A percentile compares a stretch with the other conserved stretches of the same genome.
Evolutionary conservation across 2,888 invertebrate genomes (phyloP).

Genomic region (Agonum fuliginosum): DNA sequence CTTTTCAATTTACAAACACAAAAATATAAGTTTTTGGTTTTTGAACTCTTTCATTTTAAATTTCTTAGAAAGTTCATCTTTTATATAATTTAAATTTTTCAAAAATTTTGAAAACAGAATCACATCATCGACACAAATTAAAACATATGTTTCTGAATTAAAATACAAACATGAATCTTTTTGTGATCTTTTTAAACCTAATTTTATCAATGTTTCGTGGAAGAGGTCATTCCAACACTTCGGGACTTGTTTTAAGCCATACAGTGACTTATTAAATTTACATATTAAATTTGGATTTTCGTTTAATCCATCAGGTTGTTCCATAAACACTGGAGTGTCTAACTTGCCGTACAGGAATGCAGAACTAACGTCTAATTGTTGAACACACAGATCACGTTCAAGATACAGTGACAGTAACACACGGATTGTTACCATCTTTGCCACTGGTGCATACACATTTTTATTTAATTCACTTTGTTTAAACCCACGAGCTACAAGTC

Average conservation of each 20-base stretch:
- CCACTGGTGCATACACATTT: constrained; percentile 63
- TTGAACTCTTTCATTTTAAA: background rate
- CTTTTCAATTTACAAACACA: no score
- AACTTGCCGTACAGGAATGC: constrained; percentile 59
- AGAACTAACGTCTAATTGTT: no score
- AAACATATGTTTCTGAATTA: no score
- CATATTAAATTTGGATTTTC: constrained; percentile 43
- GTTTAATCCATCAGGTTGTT: no score
- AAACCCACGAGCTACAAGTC: no score
- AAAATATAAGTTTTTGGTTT: background rate
- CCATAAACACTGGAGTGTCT: background rate
- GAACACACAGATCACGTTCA: constrained; percentile 60
- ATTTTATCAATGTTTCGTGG: constrained; percentile 50
- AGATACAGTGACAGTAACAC: constrained; percentile 61
- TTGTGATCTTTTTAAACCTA: constrained; percentile 61
- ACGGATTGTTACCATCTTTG: constrained; percentile 63
- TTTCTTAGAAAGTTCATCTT: background rate
- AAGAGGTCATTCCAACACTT: constrained; percentile 62
- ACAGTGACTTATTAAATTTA: constrained; percentile 61
- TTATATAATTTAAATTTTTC: background rate
- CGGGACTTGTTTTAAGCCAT: constrained; percentile 61
- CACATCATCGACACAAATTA: constrained; percentile 62
- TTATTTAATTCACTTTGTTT: constrained; percentile 49
- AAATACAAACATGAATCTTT: constrained; percentile 63
- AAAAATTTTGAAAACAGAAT: constrained; percentile 59